Conservation (phyloP, 2,797 vertebrate genomes). For the Threskiornis aethiopicus region DNA sequence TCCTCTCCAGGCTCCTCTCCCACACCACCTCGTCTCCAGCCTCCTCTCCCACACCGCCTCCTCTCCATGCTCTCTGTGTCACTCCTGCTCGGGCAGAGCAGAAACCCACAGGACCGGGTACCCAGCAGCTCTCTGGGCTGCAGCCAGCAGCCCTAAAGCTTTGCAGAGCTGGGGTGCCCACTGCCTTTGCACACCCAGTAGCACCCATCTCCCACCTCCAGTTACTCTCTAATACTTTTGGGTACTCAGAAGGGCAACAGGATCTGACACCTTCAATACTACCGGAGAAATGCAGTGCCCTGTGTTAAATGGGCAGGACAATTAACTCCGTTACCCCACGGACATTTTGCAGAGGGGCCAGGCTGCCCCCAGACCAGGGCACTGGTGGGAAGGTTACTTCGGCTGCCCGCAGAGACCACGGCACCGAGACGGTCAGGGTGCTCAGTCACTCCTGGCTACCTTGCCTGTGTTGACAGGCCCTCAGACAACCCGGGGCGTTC, state of each 20-base stretch:
- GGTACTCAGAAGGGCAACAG: not conserved
- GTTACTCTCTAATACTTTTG: not conserved
- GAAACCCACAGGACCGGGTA: not conserved
- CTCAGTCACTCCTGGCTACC: not conserved
- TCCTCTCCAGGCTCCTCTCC: too few relatives aligned
- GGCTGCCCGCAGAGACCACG: not conserved
- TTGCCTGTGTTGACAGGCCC: not conserved
- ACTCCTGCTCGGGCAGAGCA: not conserved
- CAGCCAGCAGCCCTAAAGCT: not conserved
- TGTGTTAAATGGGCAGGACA: not conserved
- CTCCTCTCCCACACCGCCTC: not conserved
- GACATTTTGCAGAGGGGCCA: accelerated
- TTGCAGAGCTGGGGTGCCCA: not conserved
- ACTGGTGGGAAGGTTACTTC: not conserved
- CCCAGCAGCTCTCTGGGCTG: not conserved
- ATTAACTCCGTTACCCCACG: accelerated
- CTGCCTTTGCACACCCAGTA: not conserved
- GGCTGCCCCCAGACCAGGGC: not conserved
- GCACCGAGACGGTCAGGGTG: not conserved
- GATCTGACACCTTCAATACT: accelerated
- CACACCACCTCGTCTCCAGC: too few relatives aligned
- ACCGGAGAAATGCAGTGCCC: not conserved
- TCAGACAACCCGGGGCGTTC: not conserved
- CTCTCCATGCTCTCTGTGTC: not conserved
- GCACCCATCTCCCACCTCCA: not conserved